Percentiles rank a stretch among this genome's conserved stretches.
Evolutionary conservation across 2,113 vertebrate genomes (phyloP).

Genomic region (Myotis yumanensis): DNA sequence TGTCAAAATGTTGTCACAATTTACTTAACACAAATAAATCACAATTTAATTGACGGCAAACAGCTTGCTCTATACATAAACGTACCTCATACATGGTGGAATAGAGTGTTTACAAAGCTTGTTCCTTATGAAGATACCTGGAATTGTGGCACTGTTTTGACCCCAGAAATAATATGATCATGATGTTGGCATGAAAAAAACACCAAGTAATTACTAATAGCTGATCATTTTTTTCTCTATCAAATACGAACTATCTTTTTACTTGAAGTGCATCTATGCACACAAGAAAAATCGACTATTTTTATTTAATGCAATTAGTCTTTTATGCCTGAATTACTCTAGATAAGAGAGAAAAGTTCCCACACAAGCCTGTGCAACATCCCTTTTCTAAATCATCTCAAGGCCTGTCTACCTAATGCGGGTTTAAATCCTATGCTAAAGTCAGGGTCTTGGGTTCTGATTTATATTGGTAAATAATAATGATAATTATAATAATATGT

Average conservation of each 20-base stretch:
- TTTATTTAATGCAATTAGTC: neutral
- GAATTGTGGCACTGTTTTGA: slow-evolving; percentile 13
- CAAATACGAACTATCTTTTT: neutral
- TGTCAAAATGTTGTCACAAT: slow-evolving; percentile 13
- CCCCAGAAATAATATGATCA: neutral
- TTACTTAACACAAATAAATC: slow-evolving; percentile 33
- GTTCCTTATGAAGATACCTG: neutral
- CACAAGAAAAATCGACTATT: neutral
- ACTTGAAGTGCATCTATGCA: neutral
- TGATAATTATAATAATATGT: slow-evolving; percentile 63
- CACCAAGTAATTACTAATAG: slow-evolving; percentile 34
- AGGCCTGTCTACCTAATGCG: neutral
- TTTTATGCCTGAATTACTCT: slow-evolving; percentile 3
- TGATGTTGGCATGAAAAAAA: neutral
- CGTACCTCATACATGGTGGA: neutral
- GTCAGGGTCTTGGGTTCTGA: slow-evolving; percentile 27
- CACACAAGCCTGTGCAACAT: neutral
- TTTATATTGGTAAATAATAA: slow-evolving; percentile 60
- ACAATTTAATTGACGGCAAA: neutral
- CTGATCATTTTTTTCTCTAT: neutral
- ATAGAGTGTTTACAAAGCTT: neutral
- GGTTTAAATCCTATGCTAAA: slow-evolving; percentile 57
- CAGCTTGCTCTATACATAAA: neutral
- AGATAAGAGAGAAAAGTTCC: neutral
- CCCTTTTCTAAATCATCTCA: slow-evolving; percentile 6